Conservation (phyloP, 2,888 invertebrate species). For the Anagyrus pseudococci region DNA sequence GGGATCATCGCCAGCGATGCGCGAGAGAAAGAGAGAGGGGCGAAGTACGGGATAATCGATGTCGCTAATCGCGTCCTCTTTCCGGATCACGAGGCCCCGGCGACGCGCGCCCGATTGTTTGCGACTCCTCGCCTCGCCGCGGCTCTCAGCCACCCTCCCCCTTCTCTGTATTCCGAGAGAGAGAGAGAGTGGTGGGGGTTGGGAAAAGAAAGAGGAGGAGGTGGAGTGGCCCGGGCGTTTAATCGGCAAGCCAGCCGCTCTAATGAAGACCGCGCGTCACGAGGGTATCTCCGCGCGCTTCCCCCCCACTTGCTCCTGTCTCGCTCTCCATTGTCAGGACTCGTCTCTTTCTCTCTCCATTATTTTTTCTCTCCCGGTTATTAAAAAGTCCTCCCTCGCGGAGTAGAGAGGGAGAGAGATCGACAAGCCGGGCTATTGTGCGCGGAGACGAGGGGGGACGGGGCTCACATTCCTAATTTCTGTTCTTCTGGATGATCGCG, state of each 20-base stretch:
- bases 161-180: too few species aligned
- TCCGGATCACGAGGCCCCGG: conserved; percentile 29
- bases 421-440: conserved; percentile 29
- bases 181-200: too few species aligned
- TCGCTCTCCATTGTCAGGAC: conserved; percentile 19
- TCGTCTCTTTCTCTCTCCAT: conserved; percentile 56
- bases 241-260: too few species aligned
- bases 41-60: conserved; percentile 34
- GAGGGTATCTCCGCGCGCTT: background rate
- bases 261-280: too few species aligned
- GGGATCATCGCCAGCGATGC: background rate
- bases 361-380: conserved; percentile 60
- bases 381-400: conserved; percentile 56
- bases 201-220: too few species aligned
- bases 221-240: too few species aligned
- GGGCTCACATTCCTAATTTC: conserved; percentile 35
- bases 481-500: conserved; percentile 33
- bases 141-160: conserved; percentile 5
- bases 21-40: conserved; percentile 11
- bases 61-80: conserved; percentile 39
- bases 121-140: background rate
- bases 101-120: conserved; percentile 1
- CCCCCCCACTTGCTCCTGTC: too few species aligned
- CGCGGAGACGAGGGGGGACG: background rate
- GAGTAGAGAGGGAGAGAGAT: background rate